Conservation (phyloP, 1,140 invertebrate genomes). For the Wiebesia pumilae region DNA sequence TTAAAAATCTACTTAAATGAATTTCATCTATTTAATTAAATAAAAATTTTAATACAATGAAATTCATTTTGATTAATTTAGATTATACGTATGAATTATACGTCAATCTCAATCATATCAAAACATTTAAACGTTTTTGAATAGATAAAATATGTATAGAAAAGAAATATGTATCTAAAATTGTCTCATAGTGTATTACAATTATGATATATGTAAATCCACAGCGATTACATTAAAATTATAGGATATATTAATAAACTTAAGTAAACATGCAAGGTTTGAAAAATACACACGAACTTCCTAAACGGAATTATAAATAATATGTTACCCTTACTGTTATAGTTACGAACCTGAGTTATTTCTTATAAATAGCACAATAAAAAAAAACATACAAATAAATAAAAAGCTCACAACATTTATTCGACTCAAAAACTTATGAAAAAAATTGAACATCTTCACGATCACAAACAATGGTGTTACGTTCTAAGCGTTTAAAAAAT, state of each 20-base stretch:
- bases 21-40: no score
- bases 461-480: slow-evolving; percentile 28
- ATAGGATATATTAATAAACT: slow-evolving; percentile 6
- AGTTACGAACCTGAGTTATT: slow-evolving; percentile 25
- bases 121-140: neutral
- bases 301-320: slow-evolving; percentile 16
- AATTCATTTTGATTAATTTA: neutral
- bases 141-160: neutral
- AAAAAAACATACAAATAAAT: neutral
- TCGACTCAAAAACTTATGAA: neutral
- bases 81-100: neutral
- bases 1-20: neutral
- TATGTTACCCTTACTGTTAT: slow-evolving; percentile 12
- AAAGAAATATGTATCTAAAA: neutral
- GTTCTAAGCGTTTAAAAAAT: slow-evolving; percentile 37
- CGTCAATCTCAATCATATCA: neutral
- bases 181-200: neutral
- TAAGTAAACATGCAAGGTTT: neutral
- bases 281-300: neutral
- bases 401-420: slow-evolving; percentile 32
- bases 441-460: slow-evolving; percentile 6
- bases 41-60: neutral
- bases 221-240: slow-evolving; percentile 26
- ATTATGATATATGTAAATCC: neutral
- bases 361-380: neutral